These are phyloP conservation scores for Lasiurus borealis DNA, from an alignment of 2,113 vertebrate genomes.

Conservation along the genomic window DNA sequence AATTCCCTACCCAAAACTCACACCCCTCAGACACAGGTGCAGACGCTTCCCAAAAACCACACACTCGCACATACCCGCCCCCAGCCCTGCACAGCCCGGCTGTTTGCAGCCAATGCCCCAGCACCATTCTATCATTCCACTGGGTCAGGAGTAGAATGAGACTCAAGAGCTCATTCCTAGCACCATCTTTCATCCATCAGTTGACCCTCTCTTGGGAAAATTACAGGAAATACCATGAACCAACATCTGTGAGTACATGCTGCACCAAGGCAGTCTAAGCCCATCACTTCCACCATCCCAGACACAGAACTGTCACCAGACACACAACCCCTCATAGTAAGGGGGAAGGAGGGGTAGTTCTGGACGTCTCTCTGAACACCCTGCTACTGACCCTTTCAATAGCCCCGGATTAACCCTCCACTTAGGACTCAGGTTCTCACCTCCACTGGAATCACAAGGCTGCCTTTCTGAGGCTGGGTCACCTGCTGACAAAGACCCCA, in stretches of 20 bases:
- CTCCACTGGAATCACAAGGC: not conserved
- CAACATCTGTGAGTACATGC: not conserved
- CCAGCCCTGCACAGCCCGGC: not conserved
- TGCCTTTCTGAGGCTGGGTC: conserved; percentile 54
- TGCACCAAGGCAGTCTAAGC: not conserved
- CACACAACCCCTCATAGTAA: not conserved
- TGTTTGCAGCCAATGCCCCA: not conserved
- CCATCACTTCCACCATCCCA: not conserved
- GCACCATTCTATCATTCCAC: not conserved
- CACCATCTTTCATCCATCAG: not conserved
- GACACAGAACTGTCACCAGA: not conserved
- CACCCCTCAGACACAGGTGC: not conserved
- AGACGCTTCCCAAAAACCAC: not conserved
- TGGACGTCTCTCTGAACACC: not conserved
- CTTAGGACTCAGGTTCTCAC: not conserved
- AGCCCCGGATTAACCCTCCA: not conserved
- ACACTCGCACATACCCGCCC: not conserved
- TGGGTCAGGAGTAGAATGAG: not conserved
- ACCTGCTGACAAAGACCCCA: conserved; percentile 50
- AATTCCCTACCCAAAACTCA: not conserved
- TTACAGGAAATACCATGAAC: not conserved
- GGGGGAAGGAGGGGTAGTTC: not conserved
- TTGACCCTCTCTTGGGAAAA: not conserved
- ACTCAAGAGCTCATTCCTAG: not conserved
- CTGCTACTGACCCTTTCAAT: not conserved